Evolutionary conservation across 2,888 invertebrate species (phyloP).

Genomic region (Linyphia triangularis): DNA sequence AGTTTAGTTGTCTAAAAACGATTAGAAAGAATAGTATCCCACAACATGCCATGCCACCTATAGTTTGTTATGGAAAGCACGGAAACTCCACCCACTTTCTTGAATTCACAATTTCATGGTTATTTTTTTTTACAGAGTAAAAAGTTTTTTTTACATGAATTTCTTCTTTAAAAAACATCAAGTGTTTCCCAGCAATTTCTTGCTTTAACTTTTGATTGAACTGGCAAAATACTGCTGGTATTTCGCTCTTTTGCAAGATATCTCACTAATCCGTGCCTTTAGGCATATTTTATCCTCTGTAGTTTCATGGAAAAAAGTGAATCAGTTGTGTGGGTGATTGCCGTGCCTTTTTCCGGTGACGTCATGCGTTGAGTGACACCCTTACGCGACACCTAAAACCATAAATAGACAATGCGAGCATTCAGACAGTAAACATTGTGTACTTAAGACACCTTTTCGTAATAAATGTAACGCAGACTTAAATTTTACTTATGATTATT

Average conservation of each 20-base stretch:
- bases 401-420: slow-evolving; percentile 71
- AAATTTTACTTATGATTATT: neutral
- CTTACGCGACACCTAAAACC: slow-evolving; percentile 66
- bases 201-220: no score
- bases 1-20: no score
- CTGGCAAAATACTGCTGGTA: no score
- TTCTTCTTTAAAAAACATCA: no score
- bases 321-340: slow-evolving; percentile 43
- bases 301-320: slow-evolving; percentile 19
- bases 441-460: slow-evolving; percentile 6
- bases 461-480: neutral
- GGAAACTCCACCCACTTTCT: no score
- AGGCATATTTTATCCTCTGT: neutral
- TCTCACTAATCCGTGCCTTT: neutral
- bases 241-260: neutral
- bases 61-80: no score
- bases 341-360: slow-evolving; percentile 63
- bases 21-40: no score
- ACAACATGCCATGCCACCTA: no score
- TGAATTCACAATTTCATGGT: no score
- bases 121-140: no score
- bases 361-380: slow-evolving; percentile 67
- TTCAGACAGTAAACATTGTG: slow-evolving; percentile 22
- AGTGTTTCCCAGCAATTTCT: no score
- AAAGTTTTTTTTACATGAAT: no score